Conservation (phyloP, 2,888 invertebrate species). For the Minunthozetes semirufus region DNA sequence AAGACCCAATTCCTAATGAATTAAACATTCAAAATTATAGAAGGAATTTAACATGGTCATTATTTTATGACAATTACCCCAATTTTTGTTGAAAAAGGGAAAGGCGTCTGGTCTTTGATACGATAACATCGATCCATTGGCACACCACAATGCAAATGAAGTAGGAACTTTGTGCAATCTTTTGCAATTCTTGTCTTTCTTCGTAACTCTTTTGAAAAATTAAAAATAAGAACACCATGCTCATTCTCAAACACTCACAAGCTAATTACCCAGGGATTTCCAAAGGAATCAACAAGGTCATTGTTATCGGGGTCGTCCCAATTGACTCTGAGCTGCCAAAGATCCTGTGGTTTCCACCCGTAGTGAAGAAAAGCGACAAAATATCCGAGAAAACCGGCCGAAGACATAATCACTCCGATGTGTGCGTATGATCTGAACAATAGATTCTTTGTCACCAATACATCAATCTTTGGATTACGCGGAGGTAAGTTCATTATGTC, state of each 20-base stretch:
- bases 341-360: conserved; percentile 66
- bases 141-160: conserved; percentile 52
- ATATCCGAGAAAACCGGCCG: conserved; percentile 70
- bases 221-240: neutral
- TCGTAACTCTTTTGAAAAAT: conserved; percentile 44
- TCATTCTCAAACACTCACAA: neutral
- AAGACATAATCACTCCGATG: conserved; percentile 56
- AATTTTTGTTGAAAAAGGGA: conserved; percentile 52
- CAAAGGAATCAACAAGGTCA: neutral
- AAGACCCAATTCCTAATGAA: conserved; percentile 74
- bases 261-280: neutral
- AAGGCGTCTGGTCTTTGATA: conserved; percentile 51
- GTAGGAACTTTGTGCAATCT: conserved; percentile 52
- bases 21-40: no score
- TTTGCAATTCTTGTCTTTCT: conserved; percentile 50
- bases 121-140: conserved; percentile 52
- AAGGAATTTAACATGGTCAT: no score
- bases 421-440: conserved; percentile 99
- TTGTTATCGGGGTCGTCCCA: neutral
- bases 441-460: conserved; percentile 50
- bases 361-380: conserved; percentile 99
- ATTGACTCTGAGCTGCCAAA: neutral
- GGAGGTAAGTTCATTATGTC: conserved; percentile 55
- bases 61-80: conserved; percentile 47
- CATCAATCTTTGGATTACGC: conserved; percentile 51